Conservation (phyloP, 92 coral and sea anemone species). For the Galaxea fascicularis region DNA sequence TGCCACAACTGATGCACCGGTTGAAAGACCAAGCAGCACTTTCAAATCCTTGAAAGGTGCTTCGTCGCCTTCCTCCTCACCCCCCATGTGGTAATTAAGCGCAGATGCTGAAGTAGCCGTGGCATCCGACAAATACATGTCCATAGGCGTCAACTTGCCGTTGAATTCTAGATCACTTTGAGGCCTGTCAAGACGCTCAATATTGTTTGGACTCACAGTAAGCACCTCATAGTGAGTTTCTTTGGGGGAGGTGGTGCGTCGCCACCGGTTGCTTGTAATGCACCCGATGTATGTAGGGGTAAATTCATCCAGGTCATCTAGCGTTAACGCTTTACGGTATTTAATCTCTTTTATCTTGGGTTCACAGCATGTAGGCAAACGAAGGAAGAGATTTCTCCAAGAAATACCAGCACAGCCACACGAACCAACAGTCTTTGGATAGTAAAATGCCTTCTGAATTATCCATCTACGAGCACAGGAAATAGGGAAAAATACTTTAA, state of each 20-base stretch:
- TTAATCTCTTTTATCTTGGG: neutral
- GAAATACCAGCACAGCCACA: slow-evolving; percentile 35
- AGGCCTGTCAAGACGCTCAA: slow-evolving; percentile 71
- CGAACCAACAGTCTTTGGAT: slow-evolving; percentile 8
- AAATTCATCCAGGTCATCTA: slow-evolving; percentile 72
- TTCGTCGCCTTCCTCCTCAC: slow-evolving; percentile 14
- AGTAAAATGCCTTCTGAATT: slow-evolving; percentile 38
- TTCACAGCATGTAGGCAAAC: slow-evolving; percentile 20
- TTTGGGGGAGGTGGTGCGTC: slow-evolving; percentile 22
- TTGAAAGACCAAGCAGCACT: slow-evolving; percentile 61
- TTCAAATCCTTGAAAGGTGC: slow-evolving; percentile 47
- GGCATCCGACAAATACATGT: slow-evolving; percentile 77
- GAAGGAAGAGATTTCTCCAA: slow-evolving; percentile 52
- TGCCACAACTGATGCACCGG: slow-evolving; percentile 84
- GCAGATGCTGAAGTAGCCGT: slow-evolving; percentile 90
- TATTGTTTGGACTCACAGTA: slow-evolving; percentile 62
- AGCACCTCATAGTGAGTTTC: slow-evolving; percentile 61
- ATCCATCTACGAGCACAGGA: slow-evolving; percentile 8
- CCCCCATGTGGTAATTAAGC: slow-evolving; percentile 73
- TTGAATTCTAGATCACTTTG: slow-evolving; percentile 56
- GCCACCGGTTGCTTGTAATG: slow-evolving; percentile 74
- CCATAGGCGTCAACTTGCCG: slow-evolving; percentile 66
- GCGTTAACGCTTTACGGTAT: slow-evolving; percentile 59
- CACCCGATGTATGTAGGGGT: slow-evolving; percentile 85
- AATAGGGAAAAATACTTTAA: neutral